A percentile compares a stretch with the other conserved stretches of the same genome.
Conservation (phyloP, 1,140 invertebrate genomes). For the Caenorhabditis elegans region DNA sequence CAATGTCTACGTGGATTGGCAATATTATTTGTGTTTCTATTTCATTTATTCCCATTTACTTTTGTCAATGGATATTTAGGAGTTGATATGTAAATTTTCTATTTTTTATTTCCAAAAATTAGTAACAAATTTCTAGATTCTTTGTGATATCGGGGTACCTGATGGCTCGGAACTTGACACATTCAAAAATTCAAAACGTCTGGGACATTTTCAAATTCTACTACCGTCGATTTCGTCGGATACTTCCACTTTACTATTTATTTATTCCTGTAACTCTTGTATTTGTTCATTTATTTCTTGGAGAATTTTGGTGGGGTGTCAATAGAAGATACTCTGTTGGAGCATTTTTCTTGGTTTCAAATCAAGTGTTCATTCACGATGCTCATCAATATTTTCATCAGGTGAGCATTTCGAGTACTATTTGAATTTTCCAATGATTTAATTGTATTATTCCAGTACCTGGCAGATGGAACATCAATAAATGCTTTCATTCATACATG, state of each 20-base stretch:
- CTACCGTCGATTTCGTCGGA: neutral
- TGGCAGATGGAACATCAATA: neutral
- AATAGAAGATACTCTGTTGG: neutral
- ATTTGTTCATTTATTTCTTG: neutral
- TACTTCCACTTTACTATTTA: constrained; percentile 14
- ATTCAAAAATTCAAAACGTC: neutral
- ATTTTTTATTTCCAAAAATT: too few relatives aligned
- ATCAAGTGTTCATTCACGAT: neutral
- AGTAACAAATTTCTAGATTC: constrained; percentile 9
- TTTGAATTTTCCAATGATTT: neutral
- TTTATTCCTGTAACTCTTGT: neutral
- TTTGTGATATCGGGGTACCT: constrained; percentile 23
- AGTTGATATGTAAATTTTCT: too few relatives aligned
- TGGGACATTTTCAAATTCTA: neutral
- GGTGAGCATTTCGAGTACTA: neutral
- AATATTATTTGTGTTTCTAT: too few relatives aligned
- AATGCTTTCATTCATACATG: constrained; percentile 24
- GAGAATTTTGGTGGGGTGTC: neutral
- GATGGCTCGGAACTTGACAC: constrained; percentile 27
- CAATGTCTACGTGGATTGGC: too few relatives aligned
- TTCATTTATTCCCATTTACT: too few relatives aligned
- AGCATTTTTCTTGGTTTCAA: neutral
- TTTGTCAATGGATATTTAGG: too few relatives aligned
- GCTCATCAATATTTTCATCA: neutral
- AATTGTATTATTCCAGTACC: neutral